phyloP scores from a whole-genome alignment of 2,797 vertebrate genomes.

The Sus cebifrons region DNA sequence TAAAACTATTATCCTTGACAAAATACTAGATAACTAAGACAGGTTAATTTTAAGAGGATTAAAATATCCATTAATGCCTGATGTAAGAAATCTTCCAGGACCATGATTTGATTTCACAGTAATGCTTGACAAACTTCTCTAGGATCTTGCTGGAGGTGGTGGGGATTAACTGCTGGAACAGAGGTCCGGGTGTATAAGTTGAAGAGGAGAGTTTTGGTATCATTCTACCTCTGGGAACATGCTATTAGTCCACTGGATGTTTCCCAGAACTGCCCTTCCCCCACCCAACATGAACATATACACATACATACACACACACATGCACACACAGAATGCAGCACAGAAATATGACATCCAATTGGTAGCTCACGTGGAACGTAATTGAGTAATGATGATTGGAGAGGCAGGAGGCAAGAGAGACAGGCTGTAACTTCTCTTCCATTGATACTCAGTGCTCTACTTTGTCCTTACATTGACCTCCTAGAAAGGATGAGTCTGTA shows the following conservation, averaged over 20 bases:
- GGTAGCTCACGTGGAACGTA: not conserved
- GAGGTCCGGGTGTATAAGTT: not conserved
- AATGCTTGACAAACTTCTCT: not conserved
- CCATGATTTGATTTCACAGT: not conserved
- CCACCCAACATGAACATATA: not conserved
- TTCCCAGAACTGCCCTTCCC: not conserved
- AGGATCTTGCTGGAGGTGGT: not conserved
- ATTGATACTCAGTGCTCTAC: not conserved
- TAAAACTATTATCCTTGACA: constrained; percentile 50
- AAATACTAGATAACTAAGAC: constrained; percentile 8
- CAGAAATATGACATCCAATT: not conserved
- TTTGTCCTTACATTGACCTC: not conserved
- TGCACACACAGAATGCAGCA: not conserved
- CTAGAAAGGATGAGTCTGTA: not conserved
- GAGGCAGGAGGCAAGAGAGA: not conserved
- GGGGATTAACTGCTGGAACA: not conserved
- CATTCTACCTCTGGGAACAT: not conserved
- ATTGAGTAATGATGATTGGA: not conserved
- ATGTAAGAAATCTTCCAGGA: not conserved
- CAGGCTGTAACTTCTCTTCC: not conserved
- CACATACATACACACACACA: not conserved
- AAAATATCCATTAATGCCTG: constrained; percentile 9
- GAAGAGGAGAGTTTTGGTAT: not conserved
- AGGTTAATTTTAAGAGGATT: constrained; percentile 34
- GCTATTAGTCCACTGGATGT: not conserved